These are phyloP conservation scores for Myripristis jacobus DNA, from an alignment of 2,797 vertebrate genomes.

Conservation along the genomic window DNA sequence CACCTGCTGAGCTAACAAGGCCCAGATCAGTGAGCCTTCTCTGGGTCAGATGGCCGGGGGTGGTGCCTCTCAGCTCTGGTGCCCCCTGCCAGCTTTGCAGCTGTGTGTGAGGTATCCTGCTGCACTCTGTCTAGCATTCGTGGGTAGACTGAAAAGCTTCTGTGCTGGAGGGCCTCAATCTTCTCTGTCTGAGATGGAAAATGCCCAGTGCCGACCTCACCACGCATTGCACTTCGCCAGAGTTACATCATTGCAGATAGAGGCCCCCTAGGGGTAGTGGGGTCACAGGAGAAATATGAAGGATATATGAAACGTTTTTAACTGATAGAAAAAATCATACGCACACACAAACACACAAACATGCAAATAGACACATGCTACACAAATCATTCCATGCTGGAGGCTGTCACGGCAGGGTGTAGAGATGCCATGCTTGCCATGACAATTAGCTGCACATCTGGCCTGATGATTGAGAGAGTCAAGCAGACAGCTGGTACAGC, in stretches of 20 bases:
- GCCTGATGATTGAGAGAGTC: slow-evolving; percentile 59
- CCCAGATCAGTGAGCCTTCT: slow-evolving; percentile 56
- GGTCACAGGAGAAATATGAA: slow-evolving; percentile 7
- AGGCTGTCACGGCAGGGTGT: slow-evolving; percentile 52
- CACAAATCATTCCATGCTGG: slow-evolving; percentile 60
- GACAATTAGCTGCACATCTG: slow-evolving; percentile 77
- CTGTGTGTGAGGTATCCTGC: slow-evolving; percentile 33
- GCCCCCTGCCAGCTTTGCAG: slow-evolving; percentile 45
- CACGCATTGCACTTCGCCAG: neutral
- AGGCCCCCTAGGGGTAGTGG: slow-evolving; percentile 12
- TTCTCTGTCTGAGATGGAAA: slow-evolving; percentile 2
- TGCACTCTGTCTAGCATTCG: slow-evolving; percentile 22
- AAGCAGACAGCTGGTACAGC: slow-evolving; percentile 59
- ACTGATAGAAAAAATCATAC: neutral
- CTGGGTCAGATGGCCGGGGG: slow-evolving; percentile 57
- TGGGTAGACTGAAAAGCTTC: slow-evolving; percentile 11
- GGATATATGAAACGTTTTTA: slow-evolving; percentile 6
- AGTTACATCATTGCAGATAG: slow-evolving; percentile 15
- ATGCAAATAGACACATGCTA: slow-evolving; percentile 40
- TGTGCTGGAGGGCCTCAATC: neutral
- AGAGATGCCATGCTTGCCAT: slow-evolving; percentile 49
- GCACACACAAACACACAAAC: slow-evolving; percentile 29
- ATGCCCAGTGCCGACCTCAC: neutral
- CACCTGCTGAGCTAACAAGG: slow-evolving; percentile 68
- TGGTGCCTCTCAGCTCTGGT: slow-evolving; percentile 26